Evolutionary conservation across 1,140 invertebrate genomes (phyloP).

Genomic region (Gryon sp.): DNA sequence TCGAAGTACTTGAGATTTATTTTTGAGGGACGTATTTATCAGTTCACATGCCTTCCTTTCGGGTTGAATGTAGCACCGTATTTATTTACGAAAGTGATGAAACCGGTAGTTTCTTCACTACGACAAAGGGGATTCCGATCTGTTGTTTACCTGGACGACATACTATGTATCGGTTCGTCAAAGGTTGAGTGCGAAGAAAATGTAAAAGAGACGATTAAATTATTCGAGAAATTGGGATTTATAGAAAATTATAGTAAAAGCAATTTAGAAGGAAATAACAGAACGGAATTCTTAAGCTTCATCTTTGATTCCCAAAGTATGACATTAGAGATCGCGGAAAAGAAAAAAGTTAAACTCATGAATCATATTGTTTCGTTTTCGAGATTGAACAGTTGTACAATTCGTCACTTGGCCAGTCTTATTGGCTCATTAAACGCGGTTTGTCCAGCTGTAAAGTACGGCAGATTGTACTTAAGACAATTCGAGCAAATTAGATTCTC

Average conservation of each 20-base stretch:
- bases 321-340: neutral
- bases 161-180: slow-evolving; percentile 43
- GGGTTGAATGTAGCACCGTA: slow-evolving; percentile 36
- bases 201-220: neutral
- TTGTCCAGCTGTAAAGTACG: slow-evolving; percentile 6
- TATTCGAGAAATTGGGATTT: neutral
- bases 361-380: neutral
- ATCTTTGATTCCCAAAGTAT: slow-evolving; percentile 2
- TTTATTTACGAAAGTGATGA: slow-evolving; percentile 61
- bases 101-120: slow-evolving; percentile 55
- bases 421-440: slow-evolving; percentile 1
- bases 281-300: slow-evolving; percentile 11
- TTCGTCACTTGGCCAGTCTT: slow-evolving; percentile 1
- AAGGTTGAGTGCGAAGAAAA: neutral
- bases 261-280: neutral
- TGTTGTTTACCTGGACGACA: slow-evolving; percentile 57
- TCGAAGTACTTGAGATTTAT: slow-evolving; percentile 12
- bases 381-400: neutral
- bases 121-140: slow-evolving; percentile 2
- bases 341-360: slow-evolving; percentile 1
- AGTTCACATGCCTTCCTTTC: slow-evolving; percentile 58
- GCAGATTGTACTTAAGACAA: neutral
- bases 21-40: slow-evolving; percentile 6
- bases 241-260: neutral
- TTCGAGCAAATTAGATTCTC: slow-evolving; percentile 1